These are phyloP conservation scores for Poecilia latipinna DNA, from an alignment of 2,113 vertebrate genomes.

Conservation along the genomic window DNA sequence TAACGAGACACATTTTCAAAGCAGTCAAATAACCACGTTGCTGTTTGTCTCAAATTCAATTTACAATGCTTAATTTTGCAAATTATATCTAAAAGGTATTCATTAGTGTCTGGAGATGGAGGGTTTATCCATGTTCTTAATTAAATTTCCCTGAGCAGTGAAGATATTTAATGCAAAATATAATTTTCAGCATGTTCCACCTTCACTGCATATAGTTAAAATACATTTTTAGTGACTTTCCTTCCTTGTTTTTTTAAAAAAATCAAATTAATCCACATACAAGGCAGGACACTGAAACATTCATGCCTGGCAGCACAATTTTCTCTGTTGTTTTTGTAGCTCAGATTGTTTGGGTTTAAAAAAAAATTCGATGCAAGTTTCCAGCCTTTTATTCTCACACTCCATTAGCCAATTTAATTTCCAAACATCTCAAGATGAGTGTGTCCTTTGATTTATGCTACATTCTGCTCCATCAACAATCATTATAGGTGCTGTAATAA, in stretches of 20 bases:
- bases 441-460: conserved; percentile 61
- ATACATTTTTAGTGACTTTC: conserved; percentile 34
- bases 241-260: conserved; percentile 45
- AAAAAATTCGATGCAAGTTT: conserved; percentile 56
- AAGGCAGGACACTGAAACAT: conserved; percentile 17
- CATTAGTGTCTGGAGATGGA: conserved; percentile 1
- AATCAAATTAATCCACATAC: conserved; percentile 29
- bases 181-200: conserved; percentile 20
- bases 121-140: not conserved
- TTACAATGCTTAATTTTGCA: conserved; percentile 25
- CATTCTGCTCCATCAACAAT: conserved; percentile 56
- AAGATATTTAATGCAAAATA: too few species aligned
- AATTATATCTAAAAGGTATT: conserved; percentile 18
- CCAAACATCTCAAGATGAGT: conserved; percentile 36
- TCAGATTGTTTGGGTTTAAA: conserved; percentile 32
- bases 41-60: conserved; percentile 15
- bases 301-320: conserved; percentile 45
- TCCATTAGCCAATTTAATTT: conserved; percentile 74
- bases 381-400: conserved; percentile 50
- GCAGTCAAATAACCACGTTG: too few species aligned
- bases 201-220: conserved; percentile 21
- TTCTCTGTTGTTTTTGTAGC: conserved; percentile 32
- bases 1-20: too few species aligned
- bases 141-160: not conserved
- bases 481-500: conserved; percentile 60